A percentile compares a stretch with the other conserved stretches of the same genome.
Conservation (phyloP, 2,113 vertebrate genomes). For the Vulpes lagopus region DNA sequence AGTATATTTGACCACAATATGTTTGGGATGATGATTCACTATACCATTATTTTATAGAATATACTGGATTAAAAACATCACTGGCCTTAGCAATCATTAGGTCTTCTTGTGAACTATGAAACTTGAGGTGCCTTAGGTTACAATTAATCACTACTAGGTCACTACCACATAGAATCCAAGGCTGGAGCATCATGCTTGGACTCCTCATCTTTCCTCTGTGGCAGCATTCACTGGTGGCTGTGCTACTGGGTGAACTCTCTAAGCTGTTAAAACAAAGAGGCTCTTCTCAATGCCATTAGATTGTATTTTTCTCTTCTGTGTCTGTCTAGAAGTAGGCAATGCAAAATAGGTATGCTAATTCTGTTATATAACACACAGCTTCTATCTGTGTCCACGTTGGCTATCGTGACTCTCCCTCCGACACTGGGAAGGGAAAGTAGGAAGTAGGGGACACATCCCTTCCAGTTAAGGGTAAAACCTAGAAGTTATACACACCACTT, state of each 20-base stretch:
- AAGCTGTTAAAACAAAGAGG: neutral
- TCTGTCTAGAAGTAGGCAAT: neutral
- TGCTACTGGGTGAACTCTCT: neutral
- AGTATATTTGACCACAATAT: neutral
- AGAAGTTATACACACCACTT: neutral
- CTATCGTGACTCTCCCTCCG: neutral
- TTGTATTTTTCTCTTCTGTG: neutral
- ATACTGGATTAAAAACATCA: neutral
- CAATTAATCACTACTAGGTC: neutral
- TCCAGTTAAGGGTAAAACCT: constrained; percentile 29
- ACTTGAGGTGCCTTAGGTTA: constrained; percentile 7
- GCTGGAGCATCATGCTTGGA: neutral
- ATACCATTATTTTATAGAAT: neutral
- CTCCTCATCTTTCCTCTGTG: neutral
- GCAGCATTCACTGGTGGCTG: neutral
- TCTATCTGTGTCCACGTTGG: neutral
- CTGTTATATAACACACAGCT: neutral
- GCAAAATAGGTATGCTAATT: neutral
- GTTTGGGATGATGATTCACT: neutral
- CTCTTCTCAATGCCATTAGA: neutral
- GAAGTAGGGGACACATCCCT: neutral
- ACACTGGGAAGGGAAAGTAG: neutral
- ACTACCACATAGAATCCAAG: neutral
- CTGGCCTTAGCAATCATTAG: neutral
- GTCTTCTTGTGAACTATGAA: neutral